Conservation (phyloP, 1,140 invertebrate genomes). For the Chrysomallon squamiferum region DNA sequence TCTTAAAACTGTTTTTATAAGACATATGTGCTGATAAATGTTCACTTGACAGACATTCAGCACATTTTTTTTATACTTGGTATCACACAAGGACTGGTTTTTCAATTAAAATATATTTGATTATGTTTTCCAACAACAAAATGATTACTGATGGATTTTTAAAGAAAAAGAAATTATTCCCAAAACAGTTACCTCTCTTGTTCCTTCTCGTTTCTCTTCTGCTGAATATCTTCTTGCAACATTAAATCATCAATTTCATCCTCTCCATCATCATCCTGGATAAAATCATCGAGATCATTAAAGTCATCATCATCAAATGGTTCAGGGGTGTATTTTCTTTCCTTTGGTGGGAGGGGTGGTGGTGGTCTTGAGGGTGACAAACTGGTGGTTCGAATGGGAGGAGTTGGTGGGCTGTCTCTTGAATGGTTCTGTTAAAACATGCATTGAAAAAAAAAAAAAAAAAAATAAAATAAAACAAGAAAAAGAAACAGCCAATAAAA, state of each 20-base stretch:
- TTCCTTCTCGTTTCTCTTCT: constrained; percentile 1
- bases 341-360: not conserved
- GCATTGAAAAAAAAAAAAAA: too few species aligned
- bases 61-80: too few species aligned
- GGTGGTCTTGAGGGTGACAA: not conserved
- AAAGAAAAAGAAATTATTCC: too few species aligned
- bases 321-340: constrained; percentile 2
- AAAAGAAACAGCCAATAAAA: too few species aligned
- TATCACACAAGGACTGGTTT: too few species aligned
- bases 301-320: constrained; percentile 2
- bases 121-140: too few species aligned
- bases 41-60: too few species aligned
- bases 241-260: constrained; percentile 9
- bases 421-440: not conserved
- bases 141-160: too few species aligned
- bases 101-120: too few species aligned
- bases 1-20: too few species aligned
- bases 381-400: constrained; percentile 8
- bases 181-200: not conserved
- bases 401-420: constrained; percentile 11
- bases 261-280: constrained; percentile 8
- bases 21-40: too few species aligned
- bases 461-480: too few species aligned
- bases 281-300: constrained; percentile 8
- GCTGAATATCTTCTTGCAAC: not conserved